Percentiles rank a stretch among this genome's conserved stretches.
These are phyloP conservation scores for Eudasyphora cyanicolor DNA, from an alignment of 2,888 invertebrate genomes.

Conservation along the genomic window DNA sequence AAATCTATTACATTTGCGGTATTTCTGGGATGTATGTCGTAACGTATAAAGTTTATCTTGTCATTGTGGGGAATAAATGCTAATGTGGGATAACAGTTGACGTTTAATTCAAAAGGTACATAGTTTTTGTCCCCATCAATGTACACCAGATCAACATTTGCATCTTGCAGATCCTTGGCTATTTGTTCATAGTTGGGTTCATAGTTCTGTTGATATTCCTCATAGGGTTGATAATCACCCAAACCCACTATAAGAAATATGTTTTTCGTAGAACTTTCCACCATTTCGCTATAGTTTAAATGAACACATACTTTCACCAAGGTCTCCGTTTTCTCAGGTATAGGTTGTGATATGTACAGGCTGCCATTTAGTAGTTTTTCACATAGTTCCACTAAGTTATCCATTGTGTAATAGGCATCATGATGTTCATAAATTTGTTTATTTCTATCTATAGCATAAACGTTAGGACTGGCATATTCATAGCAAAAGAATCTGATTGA, in stretches of 20 bases:
- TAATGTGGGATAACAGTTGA: constrained; percentile 53
- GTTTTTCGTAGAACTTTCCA: constrained; percentile 55
- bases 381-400: constrained; percentile 59
- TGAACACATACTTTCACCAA: constrained; percentile 61
- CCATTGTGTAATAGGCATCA: constrained; percentile 4
- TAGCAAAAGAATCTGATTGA: constrained; percentile 29
- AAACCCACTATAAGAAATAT: constrained; percentile 51
- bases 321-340: neutral
- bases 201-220: constrained; percentile 21
- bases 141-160: constrained; percentile 64
- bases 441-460: constrained; percentile 45
- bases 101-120: constrained; percentile 64
- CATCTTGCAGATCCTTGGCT: constrained; percentile 57
- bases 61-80: constrained; percentile 51
- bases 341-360: constrained; percentile 40
- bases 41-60: constrained; percentile 57
- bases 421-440: constrained; percentile 36
- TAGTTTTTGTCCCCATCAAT: constrained; percentile 64
- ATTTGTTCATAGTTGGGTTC: constrained; percentile 54
- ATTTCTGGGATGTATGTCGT: constrained; percentile 1
- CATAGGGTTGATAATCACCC: neutral
- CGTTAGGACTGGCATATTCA: neutral
- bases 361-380: constrained; percentile 54
- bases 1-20: constrained; percentile 59
- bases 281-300: constrained; percentile 62